phyloP scores from a whole-genome alignment of 2,797 vertebrate genomes.

The Gymnodraco acuticeps region DNA sequence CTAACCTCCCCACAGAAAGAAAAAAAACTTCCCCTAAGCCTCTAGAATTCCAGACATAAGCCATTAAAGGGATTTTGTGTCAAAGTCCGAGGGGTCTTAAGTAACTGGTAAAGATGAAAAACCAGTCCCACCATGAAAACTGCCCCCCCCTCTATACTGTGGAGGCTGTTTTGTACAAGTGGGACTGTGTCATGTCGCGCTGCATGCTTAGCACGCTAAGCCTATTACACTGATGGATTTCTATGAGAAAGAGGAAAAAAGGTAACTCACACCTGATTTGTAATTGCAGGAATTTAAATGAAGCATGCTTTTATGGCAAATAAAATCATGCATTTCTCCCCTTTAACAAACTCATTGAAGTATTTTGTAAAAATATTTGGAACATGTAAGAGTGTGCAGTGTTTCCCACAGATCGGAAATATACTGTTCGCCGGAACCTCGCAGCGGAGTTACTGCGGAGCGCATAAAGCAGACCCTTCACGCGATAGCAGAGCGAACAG shows the following conservation, averaged over 20 bases:
- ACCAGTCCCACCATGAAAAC: conserved; percentile 12
- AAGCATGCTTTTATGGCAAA: not conserved
- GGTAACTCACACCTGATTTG: conserved; percentile 27
- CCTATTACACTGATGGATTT: conserved; percentile 51
- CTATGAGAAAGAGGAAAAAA: not conserved
- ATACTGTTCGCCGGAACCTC: too few species aligned
- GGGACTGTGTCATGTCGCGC: conserved; percentile 18
- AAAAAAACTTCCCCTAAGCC: conserved; percentile 50
- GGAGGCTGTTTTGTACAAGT: conserved; percentile 23
- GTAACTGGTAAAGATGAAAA: conserved; percentile 59
- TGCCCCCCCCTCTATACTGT: not conserved
- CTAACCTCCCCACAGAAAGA: not conserved
- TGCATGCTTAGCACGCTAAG: conserved; percentile 40
- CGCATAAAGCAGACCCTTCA: too few species aligned
- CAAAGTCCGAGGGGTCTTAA: conserved; percentile 76
- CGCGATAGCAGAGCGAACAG: too few species aligned
- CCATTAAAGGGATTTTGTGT: conserved; percentile 79
- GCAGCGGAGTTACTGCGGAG: too few species aligned
- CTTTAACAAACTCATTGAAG: not conserved
- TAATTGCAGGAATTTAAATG: conserved; percentile 43
- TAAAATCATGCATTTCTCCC: not conserved
- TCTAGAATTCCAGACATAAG: conserved; percentile 74
- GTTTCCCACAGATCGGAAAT: too few species aligned
- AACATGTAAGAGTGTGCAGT: not conserved
- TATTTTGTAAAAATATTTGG: not conserved